Evolutionary conservation across 37 sponge, comb jelly and placozoan species (phyloP).

Genomic region (Beroe forskalii): DNA sequence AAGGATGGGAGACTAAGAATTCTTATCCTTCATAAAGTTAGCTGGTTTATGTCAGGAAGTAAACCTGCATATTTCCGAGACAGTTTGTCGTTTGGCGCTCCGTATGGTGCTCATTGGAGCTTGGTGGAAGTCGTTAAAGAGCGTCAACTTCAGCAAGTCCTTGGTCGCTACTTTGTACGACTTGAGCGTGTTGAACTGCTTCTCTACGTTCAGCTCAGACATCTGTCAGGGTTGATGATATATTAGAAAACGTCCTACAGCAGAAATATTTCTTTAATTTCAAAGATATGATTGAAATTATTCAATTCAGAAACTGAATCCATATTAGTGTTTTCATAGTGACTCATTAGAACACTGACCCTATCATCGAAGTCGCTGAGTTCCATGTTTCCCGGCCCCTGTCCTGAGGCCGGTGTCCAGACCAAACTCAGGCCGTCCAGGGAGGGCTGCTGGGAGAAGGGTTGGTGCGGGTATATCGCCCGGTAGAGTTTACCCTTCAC

Average conservation of each 20-base stretch:
- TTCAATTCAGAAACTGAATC: too few species aligned
- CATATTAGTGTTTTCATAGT: too few species aligned
- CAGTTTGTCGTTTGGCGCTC: not conserved
- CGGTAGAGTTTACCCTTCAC: conserved; percentile 30
- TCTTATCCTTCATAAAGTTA: too few species aligned
- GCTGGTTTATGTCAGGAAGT: too few species aligned
- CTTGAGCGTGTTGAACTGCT: conserved; percentile 20
- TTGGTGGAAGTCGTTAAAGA: conserved; percentile 34
- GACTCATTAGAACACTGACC: not conserved
- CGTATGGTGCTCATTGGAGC: conserved; percentile 50
- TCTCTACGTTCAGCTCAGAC: not conserved
- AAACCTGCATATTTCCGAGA: conserved; percentile 3
- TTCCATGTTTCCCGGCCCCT: not conserved
- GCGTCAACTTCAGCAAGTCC: not conserved
- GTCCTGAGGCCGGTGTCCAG: not conserved
- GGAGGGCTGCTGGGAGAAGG: conserved; percentile 1
- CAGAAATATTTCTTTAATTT: too few species aligned
- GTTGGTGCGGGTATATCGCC: conserved; percentile 38
- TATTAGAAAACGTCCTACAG: too few species aligned
- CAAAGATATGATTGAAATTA: too few species aligned
- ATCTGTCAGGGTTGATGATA: not conserved
- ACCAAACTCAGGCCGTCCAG: conserved; percentile 10
- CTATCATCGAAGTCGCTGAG: not conserved
- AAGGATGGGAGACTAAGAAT: too few species aligned
- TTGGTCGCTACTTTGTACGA: conserved; percentile 5